These are phyloP conservation scores for Styela plicata DNA, from an alignment of 23 tunicate genomes.

Conservation along the genomic window DNA sequence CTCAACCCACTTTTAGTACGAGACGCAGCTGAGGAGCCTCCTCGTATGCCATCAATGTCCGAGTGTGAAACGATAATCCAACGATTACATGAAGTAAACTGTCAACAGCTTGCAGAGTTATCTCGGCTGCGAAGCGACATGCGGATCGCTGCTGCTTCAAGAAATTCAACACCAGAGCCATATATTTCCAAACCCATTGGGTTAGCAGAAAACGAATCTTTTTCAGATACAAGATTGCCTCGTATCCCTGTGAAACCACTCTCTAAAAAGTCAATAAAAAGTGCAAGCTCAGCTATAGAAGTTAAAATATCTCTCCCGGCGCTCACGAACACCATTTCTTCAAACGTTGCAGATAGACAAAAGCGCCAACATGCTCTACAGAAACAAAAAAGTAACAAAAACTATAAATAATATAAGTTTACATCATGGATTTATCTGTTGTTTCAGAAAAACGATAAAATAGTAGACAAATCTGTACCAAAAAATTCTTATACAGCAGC, in stretches of 20 bases:
- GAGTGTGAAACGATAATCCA: conserved; percentile 87
- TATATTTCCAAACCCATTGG: not conserved
- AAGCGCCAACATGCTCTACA: conserved; percentile 70
- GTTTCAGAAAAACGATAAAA: too few relatives aligned
- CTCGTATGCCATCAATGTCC: conserved; percentile 60
- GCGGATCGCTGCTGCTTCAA: not conserved
- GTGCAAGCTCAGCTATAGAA: not conserved
- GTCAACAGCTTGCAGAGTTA: conserved; percentile 19
- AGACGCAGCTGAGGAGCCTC: conserved; percentile 26
- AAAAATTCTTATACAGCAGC: too few relatives aligned
- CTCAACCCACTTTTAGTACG: conserved; percentile 61
- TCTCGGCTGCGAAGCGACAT: conserved; percentile 13
- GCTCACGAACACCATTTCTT: conserved; percentile 14
- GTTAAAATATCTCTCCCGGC: conserved; percentile 18
- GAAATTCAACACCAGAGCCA: conserved; percentile 26
- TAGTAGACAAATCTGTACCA: too few relatives aligned
- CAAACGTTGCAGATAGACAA: not conserved
- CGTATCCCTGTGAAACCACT: conserved; percentile 18
- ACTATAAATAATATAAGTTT: not conserved
- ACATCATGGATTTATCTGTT: not conserved
- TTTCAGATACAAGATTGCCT: conserved; percentile 9
- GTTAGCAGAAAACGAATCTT: not conserved
- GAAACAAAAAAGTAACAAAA: conserved; percentile 1
- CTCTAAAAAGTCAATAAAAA: conserved; percentile 3
- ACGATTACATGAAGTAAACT: conserved; percentile 61